A percentile compares a stretch with the other conserved stretches of the same genome.
Conservation (phyloP, 2,888 invertebrate species). For the Agrilus biguttatus region DNA sequence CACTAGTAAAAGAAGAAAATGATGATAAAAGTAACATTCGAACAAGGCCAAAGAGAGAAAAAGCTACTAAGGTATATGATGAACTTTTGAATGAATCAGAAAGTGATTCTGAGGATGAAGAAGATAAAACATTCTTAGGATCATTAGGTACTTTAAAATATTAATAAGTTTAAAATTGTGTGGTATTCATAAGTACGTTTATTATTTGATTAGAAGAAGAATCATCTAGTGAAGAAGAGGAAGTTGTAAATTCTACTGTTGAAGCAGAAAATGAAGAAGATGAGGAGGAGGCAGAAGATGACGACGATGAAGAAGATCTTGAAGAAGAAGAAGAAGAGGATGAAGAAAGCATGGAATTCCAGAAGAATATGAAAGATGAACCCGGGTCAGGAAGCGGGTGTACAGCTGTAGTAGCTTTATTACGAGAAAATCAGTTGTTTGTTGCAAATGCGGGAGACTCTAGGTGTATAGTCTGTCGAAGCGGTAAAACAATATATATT, state of each 20-base stretch:
- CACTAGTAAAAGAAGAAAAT: constrained; percentile 18
- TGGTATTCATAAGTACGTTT: too few species aligned
- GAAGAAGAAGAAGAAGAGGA: constrained; percentile 22
- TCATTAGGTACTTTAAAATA: constrained; percentile 16
- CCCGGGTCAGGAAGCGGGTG: constrained; percentile 92
- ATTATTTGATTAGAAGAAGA: too few species aligned
- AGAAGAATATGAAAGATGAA: constrained; percentile 50
- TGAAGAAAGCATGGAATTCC: constrained; percentile 28
- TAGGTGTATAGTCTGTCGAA: constrained; percentile 40
- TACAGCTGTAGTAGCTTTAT: constrained; percentile 89
- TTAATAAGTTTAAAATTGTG: too few species aligned
- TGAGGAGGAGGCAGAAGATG: constrained; percentile 12
- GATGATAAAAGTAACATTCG: not conserved
- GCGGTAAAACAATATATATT: constrained; percentile 17
- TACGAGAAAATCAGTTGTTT: constrained; percentile 62
- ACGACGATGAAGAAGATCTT: constrained; percentile 22
- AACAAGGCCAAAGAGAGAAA: constrained; percentile 15
- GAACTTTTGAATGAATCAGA: constrained; percentile 33
- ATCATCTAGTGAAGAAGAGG: constrained; percentile 13
- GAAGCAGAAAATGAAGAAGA: constrained; percentile 25
- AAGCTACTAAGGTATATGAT: constrained; percentile 33
- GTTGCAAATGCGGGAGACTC: constrained; percentile 99
- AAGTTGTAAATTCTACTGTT: constrained; percentile 27
- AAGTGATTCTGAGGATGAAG: constrained; percentile 46
- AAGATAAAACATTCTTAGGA: constrained; percentile 51